A percentile compares a stretch with the other conserved stretches of the same genome.
phyloP scores from a whole-genome alignment of 2,113 vertebrate species.

The Suricata suricatta region DNA sequence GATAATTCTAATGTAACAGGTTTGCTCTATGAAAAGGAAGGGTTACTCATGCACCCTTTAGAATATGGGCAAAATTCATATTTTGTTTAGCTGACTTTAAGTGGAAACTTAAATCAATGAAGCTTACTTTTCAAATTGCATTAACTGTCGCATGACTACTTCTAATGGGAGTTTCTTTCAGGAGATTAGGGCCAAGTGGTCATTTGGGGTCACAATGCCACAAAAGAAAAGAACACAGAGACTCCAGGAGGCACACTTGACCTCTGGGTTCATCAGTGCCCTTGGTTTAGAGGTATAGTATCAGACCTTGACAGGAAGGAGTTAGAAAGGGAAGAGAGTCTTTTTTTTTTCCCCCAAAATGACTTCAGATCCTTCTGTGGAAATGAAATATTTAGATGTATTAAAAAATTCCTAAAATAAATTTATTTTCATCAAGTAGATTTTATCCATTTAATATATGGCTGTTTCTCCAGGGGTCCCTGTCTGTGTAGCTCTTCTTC shows the following conservation, averaged over 20 bases:
- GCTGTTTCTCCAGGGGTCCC: not conserved
- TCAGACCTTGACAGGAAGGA: not conserved
- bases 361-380: not conserved
- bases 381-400: not conserved
- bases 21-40: not conserved
- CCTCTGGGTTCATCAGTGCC: not conserved
- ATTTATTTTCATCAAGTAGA: not conserved
- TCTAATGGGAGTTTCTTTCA: not conserved
- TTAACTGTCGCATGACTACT: not conserved
- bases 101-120: not conserved
- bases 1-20: not conserved
- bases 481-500: not conserved
- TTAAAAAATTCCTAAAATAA: conserved; percentile 10
- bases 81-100: not conserved
- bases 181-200: not conserved
- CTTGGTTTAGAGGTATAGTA: not conserved
- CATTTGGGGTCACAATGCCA: not conserved
- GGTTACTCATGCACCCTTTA: not conserved
- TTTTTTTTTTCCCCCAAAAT: not conserved
- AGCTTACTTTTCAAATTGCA: not conserved
- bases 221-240: not conserved
- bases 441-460: not conserved
- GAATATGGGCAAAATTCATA: not conserved
- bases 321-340: not conserved
- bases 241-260: not conserved